Percentiles rank a stretch among this genome's conserved stretches.
These are phyloP conservation scores for Ruditapes philippinarum DNA, from an alignment of 1,140 invertebrate genomes.

Conservation along the genomic window DNA sequence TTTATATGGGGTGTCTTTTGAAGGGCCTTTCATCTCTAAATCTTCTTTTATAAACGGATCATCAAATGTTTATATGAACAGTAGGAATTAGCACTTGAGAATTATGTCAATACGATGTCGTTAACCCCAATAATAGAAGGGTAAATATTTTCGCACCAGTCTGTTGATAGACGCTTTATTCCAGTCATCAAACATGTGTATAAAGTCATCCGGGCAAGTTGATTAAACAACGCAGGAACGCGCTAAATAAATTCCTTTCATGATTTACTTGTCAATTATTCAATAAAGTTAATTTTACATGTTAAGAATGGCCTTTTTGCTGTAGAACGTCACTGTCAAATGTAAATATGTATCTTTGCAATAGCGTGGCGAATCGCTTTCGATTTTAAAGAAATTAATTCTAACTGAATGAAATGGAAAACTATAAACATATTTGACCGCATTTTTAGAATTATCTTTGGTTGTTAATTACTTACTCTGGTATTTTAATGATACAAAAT, in stretches of 20 bases:
- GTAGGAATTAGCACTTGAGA: slow-evolving; percentile 24
- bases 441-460: too few relatives aligned
- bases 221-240: slow-evolving; percentile 19
- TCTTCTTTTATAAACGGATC: slow-evolving; percentile 6
- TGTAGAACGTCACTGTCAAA: not conserved
- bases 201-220: not conserved
- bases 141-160: slow-evolving; percentile 21
- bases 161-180: not conserved
- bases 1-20: slow-evolving; percentile 21
- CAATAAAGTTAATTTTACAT: not conserved
- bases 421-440: too few relatives aligned
- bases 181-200: not conserved
- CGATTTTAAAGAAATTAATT: too few relatives aligned
- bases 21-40: slow-evolving; percentile 33
- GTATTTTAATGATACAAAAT: too few relatives aligned
- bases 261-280: not conserved
- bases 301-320: not conserved
- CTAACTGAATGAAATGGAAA: too few relatives aligned
- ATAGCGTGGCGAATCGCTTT: too few relatives aligned
- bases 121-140: slow-evolving; percentile 10
- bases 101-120: slow-evolving; percentile 21
- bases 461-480: too few relatives aligned
- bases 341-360: too few relatives aligned
- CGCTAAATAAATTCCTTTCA: not conserved
- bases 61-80: slow-evolving; percentile 9